These are phyloP conservation scores for Apaloderma vittatum DNA, from an alignment of 2,113 vertebrate species.

Conservation along the genomic window DNA sequence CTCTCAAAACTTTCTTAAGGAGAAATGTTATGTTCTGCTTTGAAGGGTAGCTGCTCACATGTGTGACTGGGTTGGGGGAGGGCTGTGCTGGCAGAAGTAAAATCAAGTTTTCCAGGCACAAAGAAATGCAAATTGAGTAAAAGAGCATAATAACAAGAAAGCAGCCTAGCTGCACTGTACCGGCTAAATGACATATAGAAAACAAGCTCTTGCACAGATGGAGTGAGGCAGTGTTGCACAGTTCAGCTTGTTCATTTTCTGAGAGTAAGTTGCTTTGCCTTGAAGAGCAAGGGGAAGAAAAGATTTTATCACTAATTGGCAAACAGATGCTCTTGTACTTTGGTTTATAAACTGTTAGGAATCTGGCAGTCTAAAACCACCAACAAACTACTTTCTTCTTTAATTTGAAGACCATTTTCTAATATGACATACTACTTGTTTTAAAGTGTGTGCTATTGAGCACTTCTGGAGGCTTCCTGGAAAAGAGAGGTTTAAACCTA, in stretches of 20 bases:
- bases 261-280: neutral
- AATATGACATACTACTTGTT: neutral
- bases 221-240: neutral
- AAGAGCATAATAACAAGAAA: neutral
- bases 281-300: neutral
- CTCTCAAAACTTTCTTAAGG: neutral
- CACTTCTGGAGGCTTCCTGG: neutral
- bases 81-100: neutral
- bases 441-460: neutral
- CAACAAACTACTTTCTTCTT: neutral
- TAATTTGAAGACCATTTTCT: neutral
- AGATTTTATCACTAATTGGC: neutral
- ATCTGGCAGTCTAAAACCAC: neutral
- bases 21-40: neutral
- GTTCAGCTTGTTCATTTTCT: neutral
- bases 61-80: neutral
- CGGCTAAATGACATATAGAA: neutral
- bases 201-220: neutral
- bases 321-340: neutral
- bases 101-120: neutral
- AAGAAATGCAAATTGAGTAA: neutral
- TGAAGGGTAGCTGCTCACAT: fast-evolving
- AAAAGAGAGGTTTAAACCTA: neutral
- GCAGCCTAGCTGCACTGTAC: neutral
- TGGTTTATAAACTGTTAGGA: neutral